Percentiles rank a stretch among this genome's conserved stretches.
Conservation (phyloP, 2,113 vertebrate species). For the Callipepla squamata region DNA sequence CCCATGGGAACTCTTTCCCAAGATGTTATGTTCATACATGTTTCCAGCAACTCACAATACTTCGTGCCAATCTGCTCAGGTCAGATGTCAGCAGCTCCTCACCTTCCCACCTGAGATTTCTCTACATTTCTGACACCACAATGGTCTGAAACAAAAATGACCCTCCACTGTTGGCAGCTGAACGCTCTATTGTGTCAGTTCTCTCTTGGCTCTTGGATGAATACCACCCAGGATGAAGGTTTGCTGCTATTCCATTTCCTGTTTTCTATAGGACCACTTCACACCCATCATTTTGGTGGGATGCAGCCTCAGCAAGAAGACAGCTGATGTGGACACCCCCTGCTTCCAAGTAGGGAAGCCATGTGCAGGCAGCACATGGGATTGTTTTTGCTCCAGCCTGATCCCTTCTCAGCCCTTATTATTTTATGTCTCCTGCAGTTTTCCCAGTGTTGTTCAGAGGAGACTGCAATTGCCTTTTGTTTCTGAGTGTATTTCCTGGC, state of each 20-base stretch:
- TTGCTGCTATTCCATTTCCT: background rate
- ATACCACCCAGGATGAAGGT: background rate
- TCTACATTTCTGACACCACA: background rate
- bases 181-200: background rate
- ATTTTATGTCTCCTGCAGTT: background rate
- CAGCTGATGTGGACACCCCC: background rate
- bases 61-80: background rate
- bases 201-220: background rate
- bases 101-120: background rate
- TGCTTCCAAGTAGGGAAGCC: background rate
- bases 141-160: background rate
- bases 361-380: background rate
- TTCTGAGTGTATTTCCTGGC: background rate
- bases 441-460: background rate
- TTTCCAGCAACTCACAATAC: background rate
- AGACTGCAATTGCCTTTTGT: background rate
- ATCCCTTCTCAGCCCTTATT: background rate
- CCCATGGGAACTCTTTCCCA: background rate
- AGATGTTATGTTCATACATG: background rate
- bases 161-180: background rate
- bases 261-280: background rate
- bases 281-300: background rate
- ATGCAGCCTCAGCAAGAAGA: background rate
- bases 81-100: background rate
- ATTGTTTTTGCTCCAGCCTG: background rate